Base-by-base conservation (phyloP, 2,113 vertebrate genomes). In the Apeltes quadracus region DNA sequence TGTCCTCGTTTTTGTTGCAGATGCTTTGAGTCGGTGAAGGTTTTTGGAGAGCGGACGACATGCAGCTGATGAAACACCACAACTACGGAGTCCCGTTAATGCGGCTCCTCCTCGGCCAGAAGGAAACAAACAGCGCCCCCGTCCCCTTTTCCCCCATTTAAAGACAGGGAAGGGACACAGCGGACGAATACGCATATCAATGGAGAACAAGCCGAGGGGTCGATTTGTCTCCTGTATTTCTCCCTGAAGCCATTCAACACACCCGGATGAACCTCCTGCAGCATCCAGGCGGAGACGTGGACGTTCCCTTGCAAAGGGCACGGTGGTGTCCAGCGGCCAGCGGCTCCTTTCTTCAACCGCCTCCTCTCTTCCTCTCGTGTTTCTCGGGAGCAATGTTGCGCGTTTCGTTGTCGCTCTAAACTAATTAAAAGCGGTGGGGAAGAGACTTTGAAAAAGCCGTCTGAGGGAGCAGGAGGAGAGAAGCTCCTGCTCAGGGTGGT, bases 211-310 rank as follows among this genome's bases (percentile, higher is more conserved):
- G 74, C 43, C 59, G 11, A 63, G 50, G n/a, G 64, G 39, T 77
- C 50, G 1, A 79, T 82, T 71, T 65, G 78, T 84, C 67, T n/a
- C n/a, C n/a, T n/a, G n/a, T n/a, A n/a, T n/a, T n/a, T n/a, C n/a
- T n/a, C n/a, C n/a, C n/a, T n/a, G n/a, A n/a, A n/a, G n/a, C n/a
- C n/a, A 65, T 85, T 87, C 67, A 75, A 81, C 82, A 73, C 29
- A 75, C 63, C 74, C 39, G 27, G 75, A 82, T 87, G 74, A 81
- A 86, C 85, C 88, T 87, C 83, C 84, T 58, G 56, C 76, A n/a
- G 72, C 56, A 32, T 23, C 51, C 63, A 84, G 69, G 83, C 70
- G 76, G 72, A 72, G 29, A 4, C 5, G 1, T n/a, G n/a, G n/a
- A n/a, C n/a, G n/a, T n/a, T n/a, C n/a, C n/a, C n/a, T n/a, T n/a